These are phyloP conservation scores for Nomada ruficornis DNA, from an alignment of 2,888 invertebrate genomes.

Conservation along the genomic window DNA sequence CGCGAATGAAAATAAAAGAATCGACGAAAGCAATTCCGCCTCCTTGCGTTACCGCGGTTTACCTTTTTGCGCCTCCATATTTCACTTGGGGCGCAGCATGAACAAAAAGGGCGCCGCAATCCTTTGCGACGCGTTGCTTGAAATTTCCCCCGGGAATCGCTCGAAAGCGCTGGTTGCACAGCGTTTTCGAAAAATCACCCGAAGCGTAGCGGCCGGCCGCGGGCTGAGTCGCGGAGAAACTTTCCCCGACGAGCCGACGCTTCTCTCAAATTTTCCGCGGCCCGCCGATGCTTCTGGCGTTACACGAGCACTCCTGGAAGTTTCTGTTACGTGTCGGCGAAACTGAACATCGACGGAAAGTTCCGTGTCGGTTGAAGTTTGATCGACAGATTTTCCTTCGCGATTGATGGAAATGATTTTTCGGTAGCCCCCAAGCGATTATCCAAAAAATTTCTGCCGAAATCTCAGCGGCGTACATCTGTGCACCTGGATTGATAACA, in stretches of 20 bases:
- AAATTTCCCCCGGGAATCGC: conserved; percentile 26
- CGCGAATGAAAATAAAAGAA: too few species aligned
- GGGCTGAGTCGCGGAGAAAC: conserved; percentile 12
- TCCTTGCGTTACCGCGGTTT: not conserved
- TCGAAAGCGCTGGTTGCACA: not conserved
- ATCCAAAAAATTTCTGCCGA: too few species aligned
- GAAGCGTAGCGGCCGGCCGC: conserved; percentile 4
- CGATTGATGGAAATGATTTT: not conserved
- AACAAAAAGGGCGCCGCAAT: not conserved
- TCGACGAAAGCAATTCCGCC: not conserved
- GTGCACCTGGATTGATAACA: too few species aligned
- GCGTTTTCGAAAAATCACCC: conserved; percentile 26
- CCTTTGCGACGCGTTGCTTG: conserved; percentile 16
- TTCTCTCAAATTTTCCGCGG: conserved; percentile 41
- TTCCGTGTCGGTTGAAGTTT: too few species aligned
- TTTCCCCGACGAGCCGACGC: conserved; percentile 31
- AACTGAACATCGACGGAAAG: not conserved
- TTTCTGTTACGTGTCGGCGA: conserved; percentile 23
- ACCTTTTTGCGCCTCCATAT: not conserved
- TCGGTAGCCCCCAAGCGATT: too few species aligned
- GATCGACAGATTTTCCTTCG: not conserved
- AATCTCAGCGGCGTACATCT: too few species aligned
- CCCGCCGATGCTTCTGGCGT: conserved; percentile 22
- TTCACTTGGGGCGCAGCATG: not conserved
- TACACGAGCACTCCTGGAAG: not conserved